phyloP scores from a whole-genome alignment of 1,140 invertebrate genomes.

The Monochamus saltuarius region DNA sequence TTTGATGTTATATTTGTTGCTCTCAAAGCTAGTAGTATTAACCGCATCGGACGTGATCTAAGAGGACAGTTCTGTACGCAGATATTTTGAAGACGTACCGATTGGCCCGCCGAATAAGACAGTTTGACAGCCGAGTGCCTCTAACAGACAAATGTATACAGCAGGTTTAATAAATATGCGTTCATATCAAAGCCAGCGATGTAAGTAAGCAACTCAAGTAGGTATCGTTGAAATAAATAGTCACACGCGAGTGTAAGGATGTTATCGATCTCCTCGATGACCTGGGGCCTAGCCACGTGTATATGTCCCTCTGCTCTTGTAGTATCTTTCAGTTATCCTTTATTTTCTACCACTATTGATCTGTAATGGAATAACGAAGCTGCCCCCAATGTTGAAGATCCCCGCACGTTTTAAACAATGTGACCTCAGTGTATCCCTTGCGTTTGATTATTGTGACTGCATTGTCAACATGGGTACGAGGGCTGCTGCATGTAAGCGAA shows the following conservation, averaged over 20 bases:
- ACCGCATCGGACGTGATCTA: slow-evolving; percentile 15
- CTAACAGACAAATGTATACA: slow-evolving; percentile 14
- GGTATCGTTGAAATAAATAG: slow-evolving; percentile 25
- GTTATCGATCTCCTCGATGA: slow-evolving; percentile 43
- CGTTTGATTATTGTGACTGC: slow-evolving; percentile 55
- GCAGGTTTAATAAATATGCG: slow-evolving; percentile 41
- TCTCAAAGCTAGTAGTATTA: slow-evolving; percentile 6
- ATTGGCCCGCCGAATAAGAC: slow-evolving; percentile 6
- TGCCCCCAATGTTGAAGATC: slow-evolving; percentile 53
- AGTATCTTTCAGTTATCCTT: slow-evolving; percentile 48
- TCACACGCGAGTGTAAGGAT: slow-evolving; percentile 42
- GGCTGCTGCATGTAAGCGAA: slow-evolving; percentile 70
- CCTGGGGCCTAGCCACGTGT: slow-evolving; percentile 44
- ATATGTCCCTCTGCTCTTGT: slow-evolving; percentile 47
- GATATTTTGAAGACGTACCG: slow-evolving; percentile 20
- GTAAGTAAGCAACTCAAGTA: slow-evolving; percentile 45
- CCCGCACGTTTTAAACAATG: slow-evolving; percentile 55
- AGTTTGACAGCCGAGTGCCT: background rate
- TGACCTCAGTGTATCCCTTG: slow-evolving; percentile 54
- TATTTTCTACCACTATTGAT: slow-evolving; percentile 50
- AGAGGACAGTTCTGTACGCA: slow-evolving; percentile 21
- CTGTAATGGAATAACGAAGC: slow-evolving; percentile 51
- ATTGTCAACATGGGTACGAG: slow-evolving; percentile 69
- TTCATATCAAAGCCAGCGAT: slow-evolving; percentile 46
- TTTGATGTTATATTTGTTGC: slow-evolving; percentile 36